phyloP scores from a whole-genome alignment of 2,888 invertebrate species.

The Amphimallon solstitiale region DNA sequence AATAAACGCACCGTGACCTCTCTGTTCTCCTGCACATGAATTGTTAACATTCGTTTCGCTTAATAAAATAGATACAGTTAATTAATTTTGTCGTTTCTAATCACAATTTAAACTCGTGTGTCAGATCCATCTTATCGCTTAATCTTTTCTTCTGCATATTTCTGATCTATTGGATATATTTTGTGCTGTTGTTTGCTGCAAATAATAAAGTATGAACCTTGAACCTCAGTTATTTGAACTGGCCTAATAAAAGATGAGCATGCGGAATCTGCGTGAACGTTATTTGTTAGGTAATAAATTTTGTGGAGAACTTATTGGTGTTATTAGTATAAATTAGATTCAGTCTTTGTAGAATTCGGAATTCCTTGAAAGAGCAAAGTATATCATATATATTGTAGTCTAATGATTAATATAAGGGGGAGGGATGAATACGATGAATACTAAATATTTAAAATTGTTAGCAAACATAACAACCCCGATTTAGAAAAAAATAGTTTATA shows the following conservation, averaged over 20 bases:
- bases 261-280: conserved; percentile 23
- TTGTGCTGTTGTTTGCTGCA: background rate
- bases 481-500: too few relatives aligned
- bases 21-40: too few relatives aligned
- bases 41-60: too few relatives aligned
- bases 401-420: background rate
- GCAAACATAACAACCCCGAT: background rate
- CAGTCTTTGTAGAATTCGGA: too few relatives aligned
- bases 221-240: conserved; percentile 21
- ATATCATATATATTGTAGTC: background rate
- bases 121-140: too few relatives aligned
- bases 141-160: background rate
- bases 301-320: conserved; percentile 18
- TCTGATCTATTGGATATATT: background rate
- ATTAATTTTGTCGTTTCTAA: too few relatives aligned
- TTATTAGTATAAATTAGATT: conserved; percentile 9
- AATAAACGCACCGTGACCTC: background rate
- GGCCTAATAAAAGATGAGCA: conserved; percentile 22
- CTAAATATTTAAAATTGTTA: background rate
- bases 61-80: too few relatives aligned
- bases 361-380: too few relatives aligned
- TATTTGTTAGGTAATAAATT: conserved; percentile 23
- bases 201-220: conserved; percentile 28
- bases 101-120: too few relatives aligned
- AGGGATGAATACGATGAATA: too few relatives aligned